Evolutionary conservation across 2,888 invertebrate genomes (phyloP).

Genomic region (Nysson spinosus): DNA sequence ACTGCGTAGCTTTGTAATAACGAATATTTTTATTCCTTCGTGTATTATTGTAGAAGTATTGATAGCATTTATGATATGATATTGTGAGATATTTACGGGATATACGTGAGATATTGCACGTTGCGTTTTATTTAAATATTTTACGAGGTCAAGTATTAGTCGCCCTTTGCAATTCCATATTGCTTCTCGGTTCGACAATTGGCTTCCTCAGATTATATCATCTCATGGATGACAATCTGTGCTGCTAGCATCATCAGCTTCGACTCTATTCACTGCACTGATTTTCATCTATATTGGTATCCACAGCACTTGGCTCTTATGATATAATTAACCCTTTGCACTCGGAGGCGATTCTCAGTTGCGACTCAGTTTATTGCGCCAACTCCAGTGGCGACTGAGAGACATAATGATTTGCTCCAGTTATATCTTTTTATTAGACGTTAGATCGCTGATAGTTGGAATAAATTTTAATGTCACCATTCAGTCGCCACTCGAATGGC

Average conservation of each 20-base stretch:
- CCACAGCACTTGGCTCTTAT: background rate
- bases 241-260: background rate
- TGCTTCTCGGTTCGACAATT: conserved; percentile 19
- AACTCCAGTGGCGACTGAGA: too few species aligned
- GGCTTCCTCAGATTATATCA: conserved; percentile 10
- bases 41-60: too few species aligned
- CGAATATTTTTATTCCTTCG: background rate
- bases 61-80: too few species aligned
- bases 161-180: conserved; percentile 23
- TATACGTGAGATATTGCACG: background rate
- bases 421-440: too few species aligned
- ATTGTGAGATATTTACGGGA: conserved; percentile 13
- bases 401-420: too few species aligned
- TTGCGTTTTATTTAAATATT: conserved; percentile 26
- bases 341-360: too few species aligned
- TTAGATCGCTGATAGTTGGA: too few species aligned
- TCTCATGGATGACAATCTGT: conserved; percentile 16
- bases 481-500: too few species aligned
- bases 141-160: conserved; percentile 28
- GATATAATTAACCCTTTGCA: too few species aligned
- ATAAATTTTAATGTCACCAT: too few species aligned
- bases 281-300: conserved; percentile 11
- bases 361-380: too few species aligned
- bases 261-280: background rate
- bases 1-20: background rate